phyloP scores from a whole-genome alignment of 2,797 vertebrate species.

The Malacoctenus gilli region DNA sequence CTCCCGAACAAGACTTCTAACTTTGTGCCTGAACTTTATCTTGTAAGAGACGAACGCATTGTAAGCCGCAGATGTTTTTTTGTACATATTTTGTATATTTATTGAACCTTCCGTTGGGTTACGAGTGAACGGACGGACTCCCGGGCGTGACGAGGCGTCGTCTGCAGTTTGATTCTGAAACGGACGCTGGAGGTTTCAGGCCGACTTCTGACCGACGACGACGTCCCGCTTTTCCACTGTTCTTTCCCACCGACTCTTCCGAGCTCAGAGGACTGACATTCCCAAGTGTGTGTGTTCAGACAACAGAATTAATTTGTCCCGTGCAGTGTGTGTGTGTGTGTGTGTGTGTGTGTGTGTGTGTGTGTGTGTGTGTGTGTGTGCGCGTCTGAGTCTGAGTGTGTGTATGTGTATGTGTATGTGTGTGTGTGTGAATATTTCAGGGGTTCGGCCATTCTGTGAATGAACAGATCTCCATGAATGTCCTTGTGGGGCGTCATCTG shows the following conservation, averaged over 20 bases:
- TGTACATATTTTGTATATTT: conserved; percentile 79
- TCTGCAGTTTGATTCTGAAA: conserved; percentile 45
- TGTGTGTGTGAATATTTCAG: conserved; percentile 40
- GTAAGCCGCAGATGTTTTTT: conserved; percentile 85
- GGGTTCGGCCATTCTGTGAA: conserved; percentile 80
- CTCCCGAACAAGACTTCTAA: conserved; percentile 85
- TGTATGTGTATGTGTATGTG: conserved; percentile 11
- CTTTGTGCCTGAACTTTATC: conserved; percentile 95
- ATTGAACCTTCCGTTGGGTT: conserved; percentile 61
- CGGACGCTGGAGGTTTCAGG: conserved; percentile 44
- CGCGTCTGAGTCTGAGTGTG: conserved; percentile 17
- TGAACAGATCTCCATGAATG: conserved; percentile 75
- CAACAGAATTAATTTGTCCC: conserved; percentile 47
- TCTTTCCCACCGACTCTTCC: conserved; percentile 41
- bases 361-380: conserved; percentile 30
- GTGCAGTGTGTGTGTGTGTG: conserved; percentile 31
- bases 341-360: conserved; percentile 7
- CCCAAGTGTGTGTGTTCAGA: conserved; percentile 53
- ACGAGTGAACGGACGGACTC: conserved; percentile 45
- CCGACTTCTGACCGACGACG: conserved; percentile 49
- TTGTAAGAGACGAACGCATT: conserved; percentile 92
- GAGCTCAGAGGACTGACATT: conserved; percentile 59
- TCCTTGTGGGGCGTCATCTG: conserved; percentile 56
- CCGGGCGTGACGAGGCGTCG: conserved; percentile 20
- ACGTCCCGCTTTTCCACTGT: too few relatives aligned